Conservation (phyloP, 2,113 vertebrate genomes). For the Gavia stellata region DNA sequence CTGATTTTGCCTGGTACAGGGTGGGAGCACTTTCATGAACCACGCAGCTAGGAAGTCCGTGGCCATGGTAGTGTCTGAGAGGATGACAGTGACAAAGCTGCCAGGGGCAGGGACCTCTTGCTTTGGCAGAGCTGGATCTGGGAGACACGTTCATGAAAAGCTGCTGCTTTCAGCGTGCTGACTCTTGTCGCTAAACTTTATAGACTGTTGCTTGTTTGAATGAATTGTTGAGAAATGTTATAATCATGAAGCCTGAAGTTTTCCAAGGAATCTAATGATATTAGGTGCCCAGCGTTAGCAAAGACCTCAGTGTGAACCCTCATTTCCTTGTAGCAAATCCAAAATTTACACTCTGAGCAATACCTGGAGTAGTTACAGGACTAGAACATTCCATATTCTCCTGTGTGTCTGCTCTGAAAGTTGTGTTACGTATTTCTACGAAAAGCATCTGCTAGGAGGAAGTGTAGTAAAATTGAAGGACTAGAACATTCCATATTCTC, state of each 20-base stretch:
- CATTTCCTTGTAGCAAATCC: neutral
- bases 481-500: neutral
- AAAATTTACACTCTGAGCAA: neutral
- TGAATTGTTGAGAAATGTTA: neutral
- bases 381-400: neutral
- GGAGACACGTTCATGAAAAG: neutral
- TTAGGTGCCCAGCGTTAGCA: neutral
- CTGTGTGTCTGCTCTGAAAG: neutral
- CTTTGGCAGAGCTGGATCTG: neutral
- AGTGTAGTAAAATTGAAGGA: neutral
- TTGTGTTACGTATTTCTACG: neutral
- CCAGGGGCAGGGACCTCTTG: neutral
- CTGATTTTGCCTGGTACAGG: neutral
- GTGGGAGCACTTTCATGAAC: neutral
- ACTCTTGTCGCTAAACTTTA: neutral
- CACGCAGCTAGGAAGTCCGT: accelerated
- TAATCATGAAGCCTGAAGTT: neutral
- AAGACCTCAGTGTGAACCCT: neutral
- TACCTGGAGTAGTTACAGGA: neutral
- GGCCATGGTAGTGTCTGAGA: neutral
- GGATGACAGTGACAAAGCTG: neutral
- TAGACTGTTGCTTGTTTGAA: neutral
- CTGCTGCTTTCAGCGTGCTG: neutral
- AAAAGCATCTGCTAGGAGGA: neutral
- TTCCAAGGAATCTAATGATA: neutral